Evolutionary conservation across 2,797 vertebrate genomes (phyloP).

Genomic region (Pseudocheirus occidentalis): DNA sequence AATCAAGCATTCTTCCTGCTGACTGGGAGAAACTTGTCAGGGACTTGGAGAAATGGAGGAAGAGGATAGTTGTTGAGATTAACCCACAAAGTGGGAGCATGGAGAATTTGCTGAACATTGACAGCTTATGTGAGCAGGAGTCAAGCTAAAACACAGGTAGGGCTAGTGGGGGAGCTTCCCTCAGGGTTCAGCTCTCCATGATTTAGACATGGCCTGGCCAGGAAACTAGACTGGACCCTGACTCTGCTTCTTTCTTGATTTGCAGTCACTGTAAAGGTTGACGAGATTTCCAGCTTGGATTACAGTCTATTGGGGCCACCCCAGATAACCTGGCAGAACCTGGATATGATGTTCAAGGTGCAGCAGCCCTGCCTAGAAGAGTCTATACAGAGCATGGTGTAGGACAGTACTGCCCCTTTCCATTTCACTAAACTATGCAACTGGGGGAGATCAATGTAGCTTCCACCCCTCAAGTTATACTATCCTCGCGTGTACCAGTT

Average conservation of each 20-base stretch:
- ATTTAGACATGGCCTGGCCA: not conserved
- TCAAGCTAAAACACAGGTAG: not conserved
- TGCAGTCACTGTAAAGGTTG: slow-evolving; percentile 79
- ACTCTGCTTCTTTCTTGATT: not conserved
- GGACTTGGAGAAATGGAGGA: not conserved
- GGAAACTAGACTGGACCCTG: not conserved
- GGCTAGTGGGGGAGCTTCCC: not conserved
- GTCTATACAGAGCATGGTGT: not conserved
- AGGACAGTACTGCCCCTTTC: not conserved
- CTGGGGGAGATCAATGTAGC: not conserved
- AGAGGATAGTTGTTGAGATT: not conserved
- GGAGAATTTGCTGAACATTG: not conserved
- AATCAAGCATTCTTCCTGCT: not conserved
- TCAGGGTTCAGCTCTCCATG: not conserved
- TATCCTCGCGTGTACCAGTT: not conserved
- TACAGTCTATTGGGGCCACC: slow-evolving; percentile 80
- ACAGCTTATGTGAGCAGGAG: not conserved
- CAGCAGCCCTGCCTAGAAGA: slow-evolving; percentile 33
- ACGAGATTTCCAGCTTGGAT: slow-evolving; percentile 70
- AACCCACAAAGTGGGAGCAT: not conserved
- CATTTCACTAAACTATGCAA: not conserved
- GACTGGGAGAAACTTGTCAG: not conserved
- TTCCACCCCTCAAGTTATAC: not conserved
- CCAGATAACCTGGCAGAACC: slow-evolving; percentile 5
- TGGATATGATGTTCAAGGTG: slow-evolving; percentile 79